Percentiles rank a stretch among this genome's conserved stretches.
Evolutionary conservation across 2,113 vertebrate species (phyloP).

Genomic region (Anguilla japonica): DNA sequence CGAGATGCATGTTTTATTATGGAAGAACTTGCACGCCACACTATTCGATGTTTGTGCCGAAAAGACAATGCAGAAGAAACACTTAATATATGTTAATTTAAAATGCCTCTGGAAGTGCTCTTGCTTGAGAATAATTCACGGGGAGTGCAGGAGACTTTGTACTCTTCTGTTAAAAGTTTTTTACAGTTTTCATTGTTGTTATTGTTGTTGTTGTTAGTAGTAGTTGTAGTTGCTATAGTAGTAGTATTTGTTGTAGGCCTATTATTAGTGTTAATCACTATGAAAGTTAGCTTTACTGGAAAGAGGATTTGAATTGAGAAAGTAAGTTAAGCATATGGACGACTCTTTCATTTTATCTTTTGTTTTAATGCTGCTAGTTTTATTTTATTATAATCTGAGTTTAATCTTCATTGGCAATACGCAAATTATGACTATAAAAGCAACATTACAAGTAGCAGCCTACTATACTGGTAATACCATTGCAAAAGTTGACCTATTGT

Average conservation of each 20-base stretch:
- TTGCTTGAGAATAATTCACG: neutral
- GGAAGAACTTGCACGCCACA: neutral
- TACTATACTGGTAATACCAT: neutral
- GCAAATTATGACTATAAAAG: too few species aligned
- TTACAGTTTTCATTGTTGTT: neutral
- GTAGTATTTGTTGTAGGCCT: neutral
- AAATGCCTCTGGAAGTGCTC: neutral
- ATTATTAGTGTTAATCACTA: neutral
- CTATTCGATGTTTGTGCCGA: neutral
- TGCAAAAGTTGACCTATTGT: neutral
- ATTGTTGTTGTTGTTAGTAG: neutral
- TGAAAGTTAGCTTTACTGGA: neutral
- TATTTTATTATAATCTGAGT: neutral
- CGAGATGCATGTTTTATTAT: neutral
- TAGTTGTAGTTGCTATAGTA: neutral
- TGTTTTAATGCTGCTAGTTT: neutral
- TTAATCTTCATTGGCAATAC: too few species aligned
- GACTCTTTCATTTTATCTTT: neutral
- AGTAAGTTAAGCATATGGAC: neutral
- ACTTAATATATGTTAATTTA: neutral
- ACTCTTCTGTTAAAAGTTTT: neutral
- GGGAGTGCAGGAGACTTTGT: neutral
- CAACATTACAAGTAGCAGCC: neutral
- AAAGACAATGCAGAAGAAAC: neutral
- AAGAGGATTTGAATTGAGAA: neutral